Percentiles rank a stretch among this genome's conserved stretches.
Conservation (phyloP, 2,113 vertebrate genomes). For the Varanus salvator region DNA sequence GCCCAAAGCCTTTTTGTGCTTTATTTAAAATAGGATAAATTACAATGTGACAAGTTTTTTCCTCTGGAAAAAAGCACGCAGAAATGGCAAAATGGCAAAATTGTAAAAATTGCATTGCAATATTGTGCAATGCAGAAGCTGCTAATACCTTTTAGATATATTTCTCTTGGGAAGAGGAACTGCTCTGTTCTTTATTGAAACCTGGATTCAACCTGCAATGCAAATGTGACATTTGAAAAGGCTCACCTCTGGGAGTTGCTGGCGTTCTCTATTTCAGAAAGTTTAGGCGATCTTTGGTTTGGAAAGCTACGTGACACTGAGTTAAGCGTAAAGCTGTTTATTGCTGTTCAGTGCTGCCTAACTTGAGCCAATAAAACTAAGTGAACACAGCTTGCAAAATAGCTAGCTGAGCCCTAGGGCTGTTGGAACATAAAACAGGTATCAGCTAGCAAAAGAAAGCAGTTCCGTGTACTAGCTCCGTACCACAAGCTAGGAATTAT, state of each 20-base stretch:
- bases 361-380: slow-evolving; percentile 80
- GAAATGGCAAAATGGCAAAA: too few species aligned
- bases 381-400: slow-evolving; percentile 75
- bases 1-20: neutral
- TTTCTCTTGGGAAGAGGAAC: neutral
- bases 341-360: slow-evolving; percentile 51
- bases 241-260: fast-evolving
- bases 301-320: slow-evolving; percentile 25
- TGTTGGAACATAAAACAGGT: slow-evolving; percentile 75
- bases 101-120: too few species aligned
- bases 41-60: neutral
- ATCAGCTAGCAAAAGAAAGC: slow-evolving; percentile 76
- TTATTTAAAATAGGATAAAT: neutral
- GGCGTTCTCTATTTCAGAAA: neutral
- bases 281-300: neutral
- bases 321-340: slow-evolving; percentile 46
- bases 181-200: neutral
- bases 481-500: slow-evolving; percentile 43
- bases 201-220: fast-evolving
- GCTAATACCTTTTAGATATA: neutral
- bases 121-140: neutral
- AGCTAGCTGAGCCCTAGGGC: slow-evolving; percentile 70
- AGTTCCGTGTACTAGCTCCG: slow-evolving; percentile 24
- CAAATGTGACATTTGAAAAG: neutral
- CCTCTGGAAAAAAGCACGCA: neutral